These are phyloP conservation scores for Pseudomyrmex sp. DNA, from an alignment of 1,140 invertebrate species.

Conservation along the genomic window DNA sequence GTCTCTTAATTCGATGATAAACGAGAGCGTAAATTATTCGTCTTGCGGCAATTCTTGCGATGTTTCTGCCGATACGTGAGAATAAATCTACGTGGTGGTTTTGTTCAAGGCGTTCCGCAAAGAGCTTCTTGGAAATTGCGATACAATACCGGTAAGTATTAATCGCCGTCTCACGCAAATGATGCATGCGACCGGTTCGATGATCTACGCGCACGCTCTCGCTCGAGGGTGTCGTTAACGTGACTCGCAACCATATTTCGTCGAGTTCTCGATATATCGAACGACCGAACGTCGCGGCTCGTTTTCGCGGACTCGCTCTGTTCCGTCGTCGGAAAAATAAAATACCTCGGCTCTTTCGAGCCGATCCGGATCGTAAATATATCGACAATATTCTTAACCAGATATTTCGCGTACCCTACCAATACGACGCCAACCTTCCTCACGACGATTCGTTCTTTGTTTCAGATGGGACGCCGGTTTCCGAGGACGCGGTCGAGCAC, in stretches of 20 bases:
- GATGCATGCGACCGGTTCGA: conserved; percentile 13
- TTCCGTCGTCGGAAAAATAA: neutral
- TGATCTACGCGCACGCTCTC: conserved; percentile 4
- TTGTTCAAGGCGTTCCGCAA: conserved; percentile 37
- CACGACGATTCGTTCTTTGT: conserved; percentile 65
- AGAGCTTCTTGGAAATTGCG: conserved; percentile 13
- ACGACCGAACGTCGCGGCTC: neutral
- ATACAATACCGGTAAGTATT: neutral
- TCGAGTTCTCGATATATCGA: neutral
- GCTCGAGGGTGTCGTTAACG: conserved; percentile 24
- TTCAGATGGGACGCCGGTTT: conserved; percentile 78
- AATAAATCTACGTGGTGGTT: conserved; percentile 14
- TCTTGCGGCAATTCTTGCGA: neutral
- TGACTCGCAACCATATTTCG: neutral
- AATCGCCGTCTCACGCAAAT: neutral
- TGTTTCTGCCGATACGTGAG: neutral
- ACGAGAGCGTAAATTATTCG: conserved; percentile 6
- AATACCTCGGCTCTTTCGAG: neutral
- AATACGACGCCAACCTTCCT: neutral
- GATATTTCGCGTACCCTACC: neutral
- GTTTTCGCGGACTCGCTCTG: neutral
- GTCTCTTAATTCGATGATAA: conserved; percentile 2
- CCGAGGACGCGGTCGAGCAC: conserved; percentile 67
- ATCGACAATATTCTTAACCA: conserved; percentile 20
- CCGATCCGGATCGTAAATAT: conserved; percentile 48